phyloP scores from a whole-genome alignment of 2,113 vertebrate genomes.

The Phalacrocorax pelagicus region DNA sequence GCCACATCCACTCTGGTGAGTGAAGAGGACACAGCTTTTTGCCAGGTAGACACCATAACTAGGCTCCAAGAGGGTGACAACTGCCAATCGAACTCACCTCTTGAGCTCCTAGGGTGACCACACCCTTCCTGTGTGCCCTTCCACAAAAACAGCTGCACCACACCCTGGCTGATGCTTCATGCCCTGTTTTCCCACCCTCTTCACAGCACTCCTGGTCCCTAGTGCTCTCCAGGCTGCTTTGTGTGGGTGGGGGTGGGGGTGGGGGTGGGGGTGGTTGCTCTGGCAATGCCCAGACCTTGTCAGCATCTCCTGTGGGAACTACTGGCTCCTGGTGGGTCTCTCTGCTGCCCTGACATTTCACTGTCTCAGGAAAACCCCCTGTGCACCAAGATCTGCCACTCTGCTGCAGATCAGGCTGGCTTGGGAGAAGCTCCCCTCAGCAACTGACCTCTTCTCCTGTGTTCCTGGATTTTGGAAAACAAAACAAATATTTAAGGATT shows the following conservation, averaged over 20 bases:
- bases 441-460: background rate
- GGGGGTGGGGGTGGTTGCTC: background rate
- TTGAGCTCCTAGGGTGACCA: background rate
- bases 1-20: background rate
- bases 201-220: background rate
- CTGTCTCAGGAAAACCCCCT: background rate
- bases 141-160: background rate
- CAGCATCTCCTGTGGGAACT: background rate
- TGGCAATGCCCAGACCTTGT: background rate
- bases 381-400: background rate
- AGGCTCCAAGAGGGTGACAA: background rate
- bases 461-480: background rate
- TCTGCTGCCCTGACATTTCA: background rate
- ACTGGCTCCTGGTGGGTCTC: background rate
- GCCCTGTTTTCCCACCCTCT: background rate
- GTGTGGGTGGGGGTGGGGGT: background rate
- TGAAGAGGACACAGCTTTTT: background rate
- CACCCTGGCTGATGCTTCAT: accelerated
- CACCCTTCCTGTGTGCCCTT: background rate
- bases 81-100: background rate
- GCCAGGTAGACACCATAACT: background rate
- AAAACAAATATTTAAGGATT: background rate
- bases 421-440: background rate
- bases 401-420: accelerated
- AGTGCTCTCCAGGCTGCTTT: background rate